phyloP scores from a whole-genome alignment of 2,113 vertebrate genomes.

The Pteropus alecto region DNA sequence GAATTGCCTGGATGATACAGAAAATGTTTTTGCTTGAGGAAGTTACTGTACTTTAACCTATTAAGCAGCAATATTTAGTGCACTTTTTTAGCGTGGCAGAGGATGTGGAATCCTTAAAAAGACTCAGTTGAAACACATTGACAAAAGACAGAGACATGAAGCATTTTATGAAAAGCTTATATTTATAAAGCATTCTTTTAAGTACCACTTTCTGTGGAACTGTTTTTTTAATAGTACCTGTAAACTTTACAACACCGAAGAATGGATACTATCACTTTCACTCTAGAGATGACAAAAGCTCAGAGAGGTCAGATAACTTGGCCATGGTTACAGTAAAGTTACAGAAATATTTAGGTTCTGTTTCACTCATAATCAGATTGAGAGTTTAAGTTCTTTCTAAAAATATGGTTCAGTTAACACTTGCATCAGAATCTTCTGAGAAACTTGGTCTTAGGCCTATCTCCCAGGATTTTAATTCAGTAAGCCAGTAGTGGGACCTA shows the following conservation, averaged over 20 bases:
- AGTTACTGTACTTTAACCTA: not conserved
- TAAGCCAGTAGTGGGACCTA: not conserved
- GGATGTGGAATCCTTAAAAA: not conserved
- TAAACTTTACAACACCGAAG: not conserved
- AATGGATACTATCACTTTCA: not conserved
- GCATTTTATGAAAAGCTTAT: conserved; percentile 5
- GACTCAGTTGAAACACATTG: not conserved
- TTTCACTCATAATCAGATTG: not conserved
- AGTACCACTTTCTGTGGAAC: not conserved
- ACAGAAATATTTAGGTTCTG: not conserved
- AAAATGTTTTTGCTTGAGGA: not conserved
- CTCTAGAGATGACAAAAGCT: not conserved
- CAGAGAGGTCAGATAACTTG: not conserved
- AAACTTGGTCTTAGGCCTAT: not conserved
- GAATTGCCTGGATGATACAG: not conserved
- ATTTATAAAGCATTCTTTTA: not conserved
- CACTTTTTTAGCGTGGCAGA: not conserved
- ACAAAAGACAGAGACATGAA: not conserved
- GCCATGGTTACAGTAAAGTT: not conserved
- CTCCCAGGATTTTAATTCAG: not conserved
- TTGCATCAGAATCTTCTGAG: not conserved
- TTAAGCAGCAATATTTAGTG: not conserved
- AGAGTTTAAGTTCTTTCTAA: not conserved
- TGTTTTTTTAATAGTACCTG: not conserved
- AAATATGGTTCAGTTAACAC: not conserved